Percentiles rank a stretch among this genome's conserved stretches.
Evolutionary conservation across 2,888 invertebrate species (phyloP).

Genomic region (Glaucopsyche alexis): DNA sequence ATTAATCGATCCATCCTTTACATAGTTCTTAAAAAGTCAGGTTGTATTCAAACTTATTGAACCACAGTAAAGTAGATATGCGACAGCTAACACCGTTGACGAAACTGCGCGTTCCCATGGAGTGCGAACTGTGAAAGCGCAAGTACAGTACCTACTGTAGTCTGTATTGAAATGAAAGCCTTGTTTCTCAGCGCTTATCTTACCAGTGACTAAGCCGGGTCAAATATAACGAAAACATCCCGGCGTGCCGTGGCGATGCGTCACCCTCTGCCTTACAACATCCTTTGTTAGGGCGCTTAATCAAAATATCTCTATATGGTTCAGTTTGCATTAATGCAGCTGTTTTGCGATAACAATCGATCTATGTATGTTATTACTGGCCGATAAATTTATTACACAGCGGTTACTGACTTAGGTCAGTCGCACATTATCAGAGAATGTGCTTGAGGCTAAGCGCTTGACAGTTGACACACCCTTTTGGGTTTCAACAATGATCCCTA

Average conservation of each 20-base stretch:
- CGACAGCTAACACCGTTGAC: not conserved
- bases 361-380: conserved; percentile 27
- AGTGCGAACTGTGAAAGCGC: conserved; percentile 15
- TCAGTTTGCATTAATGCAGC: conserved; percentile 32
- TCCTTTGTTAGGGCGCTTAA: conserved; percentile 44
- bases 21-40: no score
- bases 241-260: conserved; percentile 40
- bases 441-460: not conserved
- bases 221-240: conserved; percentile 43
- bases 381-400: conserved; percentile 16
- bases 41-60: not conserved
- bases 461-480: not conserved
- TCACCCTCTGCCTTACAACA: conserved; percentile 41
- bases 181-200: conserved; percentile 38
- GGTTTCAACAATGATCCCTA: not conserved
- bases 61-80: not conserved
- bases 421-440: conserved; percentile 9
- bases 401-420: conserved; percentile 11
- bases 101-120: conserved; percentile 9
- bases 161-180: conserved; percentile 33
- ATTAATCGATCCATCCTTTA: no score
- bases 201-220: conserved; percentile 44
- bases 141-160: conserved; percentile 27
- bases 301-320: conserved; percentile 36
- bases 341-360: conserved; percentile 1